Evolutionary conservation across 2,888 invertebrate species (phyloP), one percentile per base, ranked within the genome.

Genomic region (Cistogaster globosa): DNA sequence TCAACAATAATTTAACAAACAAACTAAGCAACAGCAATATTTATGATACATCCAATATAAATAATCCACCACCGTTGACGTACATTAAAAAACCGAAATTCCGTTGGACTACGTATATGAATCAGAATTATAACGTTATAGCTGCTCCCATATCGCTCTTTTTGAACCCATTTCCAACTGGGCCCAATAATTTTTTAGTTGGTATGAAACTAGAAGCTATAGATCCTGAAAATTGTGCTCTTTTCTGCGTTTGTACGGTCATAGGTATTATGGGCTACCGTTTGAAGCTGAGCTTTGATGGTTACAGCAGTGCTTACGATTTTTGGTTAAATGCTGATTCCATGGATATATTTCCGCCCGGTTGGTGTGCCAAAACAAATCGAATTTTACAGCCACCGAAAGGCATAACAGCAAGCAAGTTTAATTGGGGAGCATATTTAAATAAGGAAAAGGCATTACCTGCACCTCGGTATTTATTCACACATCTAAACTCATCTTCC

Each of bases 291-390:
- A 97, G 97, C 92, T 98, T 99, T 92, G 98, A 98, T 93, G 98
- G 97, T 16, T 98, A 96, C 91, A 95, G 96, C 0, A 96, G 96
- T 80, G 94, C 96, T 90, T 97, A 97, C 90, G 98, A 98, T 92
- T 98, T 97, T 92, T 99, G 98, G 98, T 95, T 96, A 51, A 98
- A 98, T 92, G 97, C 97, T 0, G 97, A 98, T 91, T 97, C 97
- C n/a, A 94, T 95, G 90, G 97, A 98, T 90, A 96, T 99, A 79
- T 98, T 98, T 92, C 98, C 98, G 9, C 95, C 96, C 42, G 97
- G 98, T n/a, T 99, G 98, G 97, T 97, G 98, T 90, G 96, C 97
- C 90, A 96, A 96, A 91, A 97, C 97, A 88, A 95, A 95, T 1
- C 96, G 97, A 77, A 92, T 94, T 36, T 92, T 99, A 80, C 95